A percentile compares a stretch with the other conserved stretches of the same genome.
phyloP scores from a whole-genome alignment of 2,113 vertebrate genomes.

The Mesitornis unicolor region DNA sequence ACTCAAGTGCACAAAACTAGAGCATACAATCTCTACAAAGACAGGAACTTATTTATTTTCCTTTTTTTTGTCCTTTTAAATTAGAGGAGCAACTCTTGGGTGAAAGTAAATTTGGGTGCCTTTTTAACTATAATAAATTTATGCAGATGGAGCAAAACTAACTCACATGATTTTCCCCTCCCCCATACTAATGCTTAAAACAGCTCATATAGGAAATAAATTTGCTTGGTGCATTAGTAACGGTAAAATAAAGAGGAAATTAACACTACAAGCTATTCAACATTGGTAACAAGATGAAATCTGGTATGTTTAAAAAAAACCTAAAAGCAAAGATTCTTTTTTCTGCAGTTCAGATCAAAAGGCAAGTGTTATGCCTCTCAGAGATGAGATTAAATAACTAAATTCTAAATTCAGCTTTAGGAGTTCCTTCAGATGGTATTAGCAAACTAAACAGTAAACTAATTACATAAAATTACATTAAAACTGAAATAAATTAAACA shows the following conservation, averaged over 20 bases:
- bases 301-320: neutral
- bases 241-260: neutral
- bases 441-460: neutral
- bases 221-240: neutral
- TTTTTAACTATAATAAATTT: neutral
- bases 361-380: neutral
- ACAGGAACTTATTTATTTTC: neutral
- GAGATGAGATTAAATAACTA: neutral
- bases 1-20: neutral
- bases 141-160: neutral
- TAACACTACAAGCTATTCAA: neutral
- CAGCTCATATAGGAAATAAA: neutral
- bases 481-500: neutral
- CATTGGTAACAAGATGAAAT: neutral
- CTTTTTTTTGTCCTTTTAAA: neutral
- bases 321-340: neutral
- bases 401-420: neutral
- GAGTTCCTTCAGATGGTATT: neutral
- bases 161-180: neutral
- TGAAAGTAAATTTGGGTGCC: neutral
- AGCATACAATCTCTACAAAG: neutral
- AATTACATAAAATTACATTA: neutral
- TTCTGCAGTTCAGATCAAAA: neutral
- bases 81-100: neutral
- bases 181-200: neutral